Conservation (phyloP, 2,113 vertebrate species). For the Chroicocephalus ridibundus region DNA sequence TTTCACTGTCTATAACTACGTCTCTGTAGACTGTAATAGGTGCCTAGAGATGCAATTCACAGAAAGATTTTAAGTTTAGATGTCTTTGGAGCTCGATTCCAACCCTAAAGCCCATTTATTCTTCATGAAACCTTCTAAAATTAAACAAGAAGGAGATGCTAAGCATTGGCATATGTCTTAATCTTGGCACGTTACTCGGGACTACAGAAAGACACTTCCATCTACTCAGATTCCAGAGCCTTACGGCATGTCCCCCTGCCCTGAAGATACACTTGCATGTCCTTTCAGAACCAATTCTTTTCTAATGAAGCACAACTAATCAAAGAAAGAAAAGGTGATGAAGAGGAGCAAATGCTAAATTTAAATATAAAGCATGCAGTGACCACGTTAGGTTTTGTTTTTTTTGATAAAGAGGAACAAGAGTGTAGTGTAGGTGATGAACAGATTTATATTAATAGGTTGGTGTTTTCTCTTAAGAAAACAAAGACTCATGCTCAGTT, state of each 20-base stretch:
- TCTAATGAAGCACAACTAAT: neutral
- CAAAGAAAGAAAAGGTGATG: neutral
- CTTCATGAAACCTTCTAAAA: neutral
- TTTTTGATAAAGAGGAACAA: neutral
- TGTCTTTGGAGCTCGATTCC: neutral
- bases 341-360: neutral
- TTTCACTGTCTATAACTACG: neutral
- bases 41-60: neutral
- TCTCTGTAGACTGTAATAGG: neutral
- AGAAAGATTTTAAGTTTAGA: neutral
- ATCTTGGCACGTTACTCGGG: fast-evolving
- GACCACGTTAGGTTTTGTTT: neutral
- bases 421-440: neutral
- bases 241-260: fast-evolving
- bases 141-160: neutral
- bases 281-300: neutral
- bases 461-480: neutral
- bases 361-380: neutral
- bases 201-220: neutral
- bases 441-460: neutral
- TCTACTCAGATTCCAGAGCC: neutral
- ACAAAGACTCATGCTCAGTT: neutral
- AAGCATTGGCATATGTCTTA: neutral
- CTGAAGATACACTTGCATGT: neutral
- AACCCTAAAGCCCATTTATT: neutral